These are phyloP conservation scores for Ectemnius cavifrons DNA, from an alignment of 2,888 invertebrate genomes.

Conservation along the genomic window DNA sequence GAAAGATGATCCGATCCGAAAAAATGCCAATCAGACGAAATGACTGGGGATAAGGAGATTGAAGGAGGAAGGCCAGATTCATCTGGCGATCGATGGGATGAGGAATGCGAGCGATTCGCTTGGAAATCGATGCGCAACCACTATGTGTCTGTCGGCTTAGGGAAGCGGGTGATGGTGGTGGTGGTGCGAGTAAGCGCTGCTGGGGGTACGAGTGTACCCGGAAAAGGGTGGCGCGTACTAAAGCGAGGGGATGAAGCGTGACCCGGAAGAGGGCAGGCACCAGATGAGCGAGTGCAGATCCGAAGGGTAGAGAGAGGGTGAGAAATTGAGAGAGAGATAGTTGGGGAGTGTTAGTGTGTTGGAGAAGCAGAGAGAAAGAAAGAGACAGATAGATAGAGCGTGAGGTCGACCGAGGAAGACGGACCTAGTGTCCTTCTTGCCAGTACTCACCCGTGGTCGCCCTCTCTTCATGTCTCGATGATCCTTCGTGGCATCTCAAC, in stretches of 20 bases:
- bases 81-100: no score
- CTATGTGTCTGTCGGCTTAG: no score
- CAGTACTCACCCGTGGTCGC: slow-evolving; percentile 67
- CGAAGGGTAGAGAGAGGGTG: slow-evolving; percentile 4
- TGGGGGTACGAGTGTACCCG: no score
- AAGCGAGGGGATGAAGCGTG: background rate
- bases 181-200: no score
- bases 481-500: slow-evolving; percentile 68
- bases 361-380: background rate
- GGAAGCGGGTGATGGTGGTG: no score
- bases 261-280: slow-evolving; percentile 5
- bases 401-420: background rate
- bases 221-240: no score
- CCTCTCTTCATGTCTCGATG: slow-evolving; percentile 72
- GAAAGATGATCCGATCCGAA: no score
- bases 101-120: slow-evolving; percentile 17
- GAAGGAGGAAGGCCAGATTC: no score
- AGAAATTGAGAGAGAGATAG: background rate
- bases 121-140: background rate
- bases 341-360: background rate
- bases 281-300: no score
- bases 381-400: background rate
- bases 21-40: no score
- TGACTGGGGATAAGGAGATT: no score
- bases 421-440: no score